Percentiles rank a stretch among this genome's conserved stretches.
phyloP scores from a whole-genome alignment of 2,113 vertebrate species.

The Cacatua alba region DNA sequence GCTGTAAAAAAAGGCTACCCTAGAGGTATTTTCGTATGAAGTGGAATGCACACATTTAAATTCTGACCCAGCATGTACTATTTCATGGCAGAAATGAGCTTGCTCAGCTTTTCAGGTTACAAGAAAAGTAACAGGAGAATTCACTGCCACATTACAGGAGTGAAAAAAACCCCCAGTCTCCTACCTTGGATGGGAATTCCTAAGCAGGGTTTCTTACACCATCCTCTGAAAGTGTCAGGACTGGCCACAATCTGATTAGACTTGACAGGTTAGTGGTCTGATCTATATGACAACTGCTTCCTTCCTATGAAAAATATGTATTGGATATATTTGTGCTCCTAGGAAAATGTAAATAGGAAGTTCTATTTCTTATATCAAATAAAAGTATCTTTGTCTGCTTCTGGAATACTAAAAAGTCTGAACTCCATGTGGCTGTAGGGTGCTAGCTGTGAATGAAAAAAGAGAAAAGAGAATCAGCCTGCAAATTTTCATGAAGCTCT shows the following conservation, averaged over 20 bases:
- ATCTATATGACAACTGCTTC: background rate
- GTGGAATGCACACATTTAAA: background rate
- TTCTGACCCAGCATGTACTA: background rate
- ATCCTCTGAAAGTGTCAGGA: background rate
- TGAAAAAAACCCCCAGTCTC: background rate
- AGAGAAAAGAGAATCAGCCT: background rate
- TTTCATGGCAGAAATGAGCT: background rate
- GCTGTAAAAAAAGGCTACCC: background rate
- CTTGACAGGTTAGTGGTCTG: background rate
- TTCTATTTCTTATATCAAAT: background rate
- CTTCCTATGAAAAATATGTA: background rate
- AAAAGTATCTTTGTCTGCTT: background rate
- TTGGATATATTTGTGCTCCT: background rate
- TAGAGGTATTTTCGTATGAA: background rate
- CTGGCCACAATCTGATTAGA: background rate
- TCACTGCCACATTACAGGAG: background rate
- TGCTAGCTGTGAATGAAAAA: background rate
- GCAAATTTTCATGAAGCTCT: background rate
- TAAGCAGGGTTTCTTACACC: background rate
- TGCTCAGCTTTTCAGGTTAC: background rate
- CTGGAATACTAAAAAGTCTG: background rate
- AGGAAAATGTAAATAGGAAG: background rate
- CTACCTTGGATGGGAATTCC: background rate
- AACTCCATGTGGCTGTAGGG: background rate
- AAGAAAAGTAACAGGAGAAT: background rate